Evolutionary conservation across 2,888 invertebrate species (phyloP), one percentile per base, ranked within the genome.

Genomic region (Macaria liturata): DNA sequence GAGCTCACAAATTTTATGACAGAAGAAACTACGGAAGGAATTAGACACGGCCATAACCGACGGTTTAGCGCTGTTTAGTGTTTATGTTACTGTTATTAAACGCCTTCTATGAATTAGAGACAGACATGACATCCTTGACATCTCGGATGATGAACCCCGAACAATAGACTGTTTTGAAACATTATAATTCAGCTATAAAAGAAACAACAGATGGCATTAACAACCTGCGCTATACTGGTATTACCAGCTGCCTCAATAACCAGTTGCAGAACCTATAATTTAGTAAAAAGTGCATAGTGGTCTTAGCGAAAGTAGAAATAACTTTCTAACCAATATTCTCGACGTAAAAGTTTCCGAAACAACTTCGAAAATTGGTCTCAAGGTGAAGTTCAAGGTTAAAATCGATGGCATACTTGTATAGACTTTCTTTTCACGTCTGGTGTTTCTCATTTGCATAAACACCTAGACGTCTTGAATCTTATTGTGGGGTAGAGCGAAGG

Each of bases 321-420:
- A 52, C 59, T 55, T 53, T 60, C 59, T 60, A 59, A 56, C 55
- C 43, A n/a, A 59, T 51, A 50, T 39, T 30, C 7, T 44, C 32
- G 39, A 49, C 46, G 54, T 59, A 60, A 54, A 54, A 59, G 54
- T 54, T 52, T 52, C 40, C 45, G 32, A 60, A 59, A 46, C 48
- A 37, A 42, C 43, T 43, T 53, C 31, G 31, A 53, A 56, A 52
- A 49, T 52, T 43, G 47, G 37, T 31, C 52, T 44, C 43, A 34
- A 46, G 31, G 34, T 39, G 43, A 49, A 50, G 56, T 49, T 56
- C 50, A 51, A 52, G 42, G 51, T 48, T 43, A 49, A 48, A 49
- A 42, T 55, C 30, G 6, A 9, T 42, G 20, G 37, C 46, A 51
- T 59, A 48, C 48, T 59, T 40, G 32, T 39, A 37, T 44, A 4